A percentile compares a stretch with the other conserved stretches of the same genome.
Conservation (phyloP, 2,113 vertebrate species). For the Nanorana parkeri region DNA sequence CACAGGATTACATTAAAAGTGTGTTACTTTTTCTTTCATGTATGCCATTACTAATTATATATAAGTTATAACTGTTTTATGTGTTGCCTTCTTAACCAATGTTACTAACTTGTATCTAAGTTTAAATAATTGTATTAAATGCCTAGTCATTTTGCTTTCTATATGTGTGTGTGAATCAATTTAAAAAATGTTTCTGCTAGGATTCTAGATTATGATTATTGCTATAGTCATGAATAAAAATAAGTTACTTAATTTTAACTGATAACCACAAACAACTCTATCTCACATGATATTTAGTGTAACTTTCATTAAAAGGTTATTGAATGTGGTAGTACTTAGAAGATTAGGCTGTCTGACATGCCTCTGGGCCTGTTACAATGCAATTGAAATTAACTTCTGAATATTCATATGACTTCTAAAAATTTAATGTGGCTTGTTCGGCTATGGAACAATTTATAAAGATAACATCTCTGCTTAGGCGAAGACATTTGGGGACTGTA, state of each 20-base stretch:
- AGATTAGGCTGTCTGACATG: conserved; percentile 31
- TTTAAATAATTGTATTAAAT: conserved; percentile 39
- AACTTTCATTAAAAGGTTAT: conserved; percentile 37
- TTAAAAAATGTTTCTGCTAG: conserved; percentile 19
- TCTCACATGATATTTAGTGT: conserved; percentile 22
- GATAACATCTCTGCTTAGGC: conserved; percentile 30
- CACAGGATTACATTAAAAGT: no score
- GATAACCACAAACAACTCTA: conserved; percentile 32
- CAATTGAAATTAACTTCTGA: conserved; percentile 48
- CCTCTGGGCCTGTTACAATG: conserved; percentile 24
- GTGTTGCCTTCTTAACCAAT: neutral
- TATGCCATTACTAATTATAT: no score
- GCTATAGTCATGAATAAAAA: conserved; percentile 45
- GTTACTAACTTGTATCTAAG: neutral
- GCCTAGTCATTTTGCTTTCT: conserved; percentile 1
- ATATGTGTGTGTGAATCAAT: conserved; percentile 7
- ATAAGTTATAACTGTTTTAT: neutral
- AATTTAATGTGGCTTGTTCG: conserved; percentile 47
- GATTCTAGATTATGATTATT: conserved; percentile 23
- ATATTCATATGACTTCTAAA: conserved; percentile 53
- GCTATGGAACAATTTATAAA: conserved; percentile 52
- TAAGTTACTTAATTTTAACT: conserved; percentile 31
- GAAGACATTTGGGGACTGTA: conserved; percentile 37
- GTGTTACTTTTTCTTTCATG: no score
- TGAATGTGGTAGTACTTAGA: conserved; percentile 36